Conservation (phyloP, 2,113 vertebrate genomes). For the Nycticebus coucang region DNA sequence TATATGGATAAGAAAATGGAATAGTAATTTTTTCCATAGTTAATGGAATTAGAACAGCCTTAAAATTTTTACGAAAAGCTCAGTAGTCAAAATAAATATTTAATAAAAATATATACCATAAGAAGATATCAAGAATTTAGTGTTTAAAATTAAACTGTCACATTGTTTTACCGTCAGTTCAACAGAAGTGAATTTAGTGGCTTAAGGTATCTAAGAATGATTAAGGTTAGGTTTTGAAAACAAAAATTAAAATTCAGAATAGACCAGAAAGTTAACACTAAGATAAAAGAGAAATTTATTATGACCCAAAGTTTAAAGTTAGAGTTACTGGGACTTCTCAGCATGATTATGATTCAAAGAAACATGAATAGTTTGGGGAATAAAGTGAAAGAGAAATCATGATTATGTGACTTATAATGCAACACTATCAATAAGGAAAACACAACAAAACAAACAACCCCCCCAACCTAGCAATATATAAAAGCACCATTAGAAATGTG, state of each 20-base stretch:
- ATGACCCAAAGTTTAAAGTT: slow-evolving; percentile 32
- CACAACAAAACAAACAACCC: slow-evolving; percentile 50
- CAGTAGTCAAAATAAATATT: slow-evolving; percentile 86
- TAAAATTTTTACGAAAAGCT: slow-evolving; percentile 71
- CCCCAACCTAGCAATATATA: slow-evolving; percentile 4
- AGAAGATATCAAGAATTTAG: slow-evolving; percentile 76
- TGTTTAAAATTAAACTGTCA: slow-evolving; percentile 74
- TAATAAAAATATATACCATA: slow-evolving; percentile 80
- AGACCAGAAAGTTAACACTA: not conserved
- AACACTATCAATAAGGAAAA: slow-evolving; percentile 48
- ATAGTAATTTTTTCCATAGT: slow-evolving; percentile 50
- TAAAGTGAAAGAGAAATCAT: slow-evolving; percentile 48
- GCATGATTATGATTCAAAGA: not conserved
- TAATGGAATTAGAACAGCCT: slow-evolving; percentile 69
- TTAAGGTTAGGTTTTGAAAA: slow-evolving; percentile 22
- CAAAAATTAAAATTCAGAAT: slow-evolving; percentile 58
- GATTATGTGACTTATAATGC: slow-evolving; percentile 58
- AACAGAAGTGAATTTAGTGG: slow-evolving; percentile 71
- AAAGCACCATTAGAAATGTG: slow-evolving; percentile 75
- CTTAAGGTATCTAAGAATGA: slow-evolving; percentile 59
- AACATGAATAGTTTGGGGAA: slow-evolving; percentile 1
- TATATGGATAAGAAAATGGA: slow-evolving; percentile 49
- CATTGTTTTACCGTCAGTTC: slow-evolving; percentile 66
- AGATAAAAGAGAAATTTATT: slow-evolving; percentile 12
- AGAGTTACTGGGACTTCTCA: slow-evolving; percentile 32